Evolutionary conservation across 2,113 vertebrate species (phyloP), one percentile per base, ranked within the genome.

Genomic region (Chionis minor): DNA sequence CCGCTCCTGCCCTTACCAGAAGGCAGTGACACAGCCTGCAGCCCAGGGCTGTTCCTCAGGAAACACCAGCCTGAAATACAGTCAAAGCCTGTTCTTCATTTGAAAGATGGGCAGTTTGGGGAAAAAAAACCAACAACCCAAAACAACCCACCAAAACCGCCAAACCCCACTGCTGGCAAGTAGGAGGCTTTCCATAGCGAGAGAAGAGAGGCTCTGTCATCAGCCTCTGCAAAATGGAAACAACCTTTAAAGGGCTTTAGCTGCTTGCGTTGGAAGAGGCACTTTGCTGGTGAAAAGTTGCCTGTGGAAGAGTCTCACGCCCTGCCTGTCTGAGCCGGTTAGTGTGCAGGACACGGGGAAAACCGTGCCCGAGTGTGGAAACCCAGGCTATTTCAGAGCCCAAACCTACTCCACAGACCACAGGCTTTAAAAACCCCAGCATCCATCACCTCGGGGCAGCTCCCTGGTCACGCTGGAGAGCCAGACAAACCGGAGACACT

Each of bases 261-360:
- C 38, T 13, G 3, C 26, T 33, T 28, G 9, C n/a, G 19, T 0
- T 44, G 10, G 4, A 73, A 61, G 22, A 0, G 0, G 14, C 15
- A n/a, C 38, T 86, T 62, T 61, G n/a, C 59, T 30, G 33, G 18
- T 59, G 44, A 49, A 49, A 54, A 90, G 27, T 38, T 21, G 81
- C 45, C 33, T 13, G 15, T 0, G 5, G 49, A 23, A 22, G 14
- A 78, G 28, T 3, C 32, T 55, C 1, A 1, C 1, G 4, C 16
- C 30, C 21, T 5, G 9, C 20, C 47, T 11, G 0, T 44, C 56
- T 8, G 38, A 71, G 33, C 56, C 12, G 5, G 44, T 22, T 17
- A 32, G 9, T 3, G 16, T 3, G 23, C 35, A 24, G n/a, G 38
- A 32, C 9, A 7, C 0, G 17, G 51, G 32, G 8, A n/a, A n/a